Evolutionary conservation across 2,888 invertebrate species (phyloP), one percentile per base, ranked within the genome.

Genomic region (Meiosimyza platycephala): DNA sequence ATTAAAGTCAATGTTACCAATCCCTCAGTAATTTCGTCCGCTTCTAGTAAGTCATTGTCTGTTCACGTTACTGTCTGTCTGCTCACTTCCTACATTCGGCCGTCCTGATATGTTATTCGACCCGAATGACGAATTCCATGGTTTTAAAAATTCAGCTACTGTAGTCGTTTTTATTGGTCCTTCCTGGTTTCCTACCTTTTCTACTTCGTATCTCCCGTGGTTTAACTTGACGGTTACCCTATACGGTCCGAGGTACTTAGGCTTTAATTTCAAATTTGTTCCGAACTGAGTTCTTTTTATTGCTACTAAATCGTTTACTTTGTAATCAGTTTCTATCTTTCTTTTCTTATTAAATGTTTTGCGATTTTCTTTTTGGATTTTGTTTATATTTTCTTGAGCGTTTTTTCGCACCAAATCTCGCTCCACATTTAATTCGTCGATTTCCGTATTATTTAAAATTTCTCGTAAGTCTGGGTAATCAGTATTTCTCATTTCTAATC

Each of bases 41-140:
- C n/a, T n/a, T n/a, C n/a, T n/a, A n/a, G n/a, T n/a, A n/a, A n/a
- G n/a, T n/a, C n/a, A n/a, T n/a, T n/a, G n/a, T n/a, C n/a, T n/a
- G n/a, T n/a, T n/a, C n/a, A n/a, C n/a, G n/a, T n/a, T n/a, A n/a
- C n/a, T n/a, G n/a, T n/a, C n/a, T n/a, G n/a, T n/a, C n/a, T n/a
- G n/a, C n/a, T n/a, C 22, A 22, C 16, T 51, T 66, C 76, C 64
- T 74, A 76, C 74, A 75, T 59, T 75, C 69, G 74, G 77, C 74
- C 77, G 75, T 77, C 77, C 76, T 79, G 78, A 76, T 72, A 71
- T 60, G 69, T 64, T 63, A 60, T 22, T 66, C 59, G 57, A 33
- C 59, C 50, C 68, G 51, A 52, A 69, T 65, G 72, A 6, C 55
- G 18, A 0, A 67, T 65, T 15, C 33, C 55, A 66, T 62, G 1